Evolutionary conservation across 2,888 invertebrate genomes (phyloP).

Genomic region (Cremastinae sp.): DNA sequence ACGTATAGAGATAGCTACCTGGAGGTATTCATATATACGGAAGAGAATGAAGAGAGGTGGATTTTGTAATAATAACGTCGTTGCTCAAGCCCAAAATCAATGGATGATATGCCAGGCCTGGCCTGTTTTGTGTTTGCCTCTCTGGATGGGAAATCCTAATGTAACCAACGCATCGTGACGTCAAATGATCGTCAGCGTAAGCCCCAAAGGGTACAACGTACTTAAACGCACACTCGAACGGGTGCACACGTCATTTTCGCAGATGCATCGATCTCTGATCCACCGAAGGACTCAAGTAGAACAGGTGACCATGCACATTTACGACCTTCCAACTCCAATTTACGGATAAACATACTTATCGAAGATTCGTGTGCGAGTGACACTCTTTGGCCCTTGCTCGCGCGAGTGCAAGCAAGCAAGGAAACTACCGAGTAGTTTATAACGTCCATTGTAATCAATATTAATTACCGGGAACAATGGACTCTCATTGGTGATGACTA

Average conservation of each 20-base stretch:
- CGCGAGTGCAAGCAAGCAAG: slow-evolving; percentile 34
- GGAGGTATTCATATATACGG: not conserved
- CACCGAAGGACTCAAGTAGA: not conserved
- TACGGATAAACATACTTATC: not conserved
- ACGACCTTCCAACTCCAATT: slow-evolving; percentile 11
- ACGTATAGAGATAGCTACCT: not conserved
- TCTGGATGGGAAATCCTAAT: slow-evolving; percentile 73
- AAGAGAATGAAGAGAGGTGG: slow-evolving; percentile 33
- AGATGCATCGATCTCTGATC: not conserved
- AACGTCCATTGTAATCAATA: slow-evolving; percentile 80
- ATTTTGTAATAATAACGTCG: slow-evolving; percentile 31
- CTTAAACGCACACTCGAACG: slow-evolving; percentile 8
- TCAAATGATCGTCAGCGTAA: slow-evolving; percentile 67
- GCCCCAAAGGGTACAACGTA: slow-evolving; percentile 62
- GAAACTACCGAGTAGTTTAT: slow-evolving; percentile 58
- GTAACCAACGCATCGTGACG: slow-evolving; percentile 68
- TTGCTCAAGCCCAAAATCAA: slow-evolving; percentile 32
- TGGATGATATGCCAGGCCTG: slow-evolving; percentile 15
- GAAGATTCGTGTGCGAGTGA: slow-evolving; percentile 26
- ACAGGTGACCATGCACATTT: not conserved
- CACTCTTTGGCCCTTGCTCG: slow-evolving; percentile 11
- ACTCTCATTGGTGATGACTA: slow-evolving; percentile 77
- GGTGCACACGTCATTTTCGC: not conserved
- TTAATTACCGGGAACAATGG: slow-evolving; percentile 81
- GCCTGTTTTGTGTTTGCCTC: slow-evolving; percentile 61